These are phyloP conservation scores for Heliconius cydno DNA, from an alignment of 2,888 invertebrate genomes.

Conservation along the genomic window DNA sequence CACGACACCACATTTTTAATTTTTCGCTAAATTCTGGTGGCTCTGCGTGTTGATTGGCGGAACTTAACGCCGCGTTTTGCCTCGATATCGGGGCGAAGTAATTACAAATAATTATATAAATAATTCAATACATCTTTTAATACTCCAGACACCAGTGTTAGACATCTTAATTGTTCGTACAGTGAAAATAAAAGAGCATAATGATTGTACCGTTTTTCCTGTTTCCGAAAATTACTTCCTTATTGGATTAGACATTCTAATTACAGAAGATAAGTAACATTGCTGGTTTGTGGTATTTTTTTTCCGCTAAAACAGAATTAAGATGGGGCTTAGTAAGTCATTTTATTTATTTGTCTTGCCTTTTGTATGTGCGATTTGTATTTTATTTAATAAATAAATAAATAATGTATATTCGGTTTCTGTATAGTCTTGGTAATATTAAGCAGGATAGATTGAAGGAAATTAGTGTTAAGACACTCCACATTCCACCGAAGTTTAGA, in stretches of 20 bases:
- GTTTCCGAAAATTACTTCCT: conserved; percentile 27
- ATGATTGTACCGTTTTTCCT: conserved; percentile 20
- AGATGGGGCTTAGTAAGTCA: not conserved
- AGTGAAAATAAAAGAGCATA: conserved; percentile 23
- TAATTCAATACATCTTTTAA: not conserved
- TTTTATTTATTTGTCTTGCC: conserved; percentile 7
- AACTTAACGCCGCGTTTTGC: too few species aligned
- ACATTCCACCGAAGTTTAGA: too few species aligned
- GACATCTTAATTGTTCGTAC: conserved; percentile 8
- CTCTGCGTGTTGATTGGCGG: too few species aligned
- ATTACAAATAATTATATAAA: too few species aligned
- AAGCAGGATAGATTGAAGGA: too few species aligned
- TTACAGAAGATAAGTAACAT: conserved; percentile 24
- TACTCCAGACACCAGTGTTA: not conserved
- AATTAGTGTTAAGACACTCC: too few species aligned
- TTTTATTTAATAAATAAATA: not conserved
- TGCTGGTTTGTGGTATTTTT: conserved; percentile 3
- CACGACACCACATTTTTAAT: too few species aligned
- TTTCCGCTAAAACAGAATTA: not conserved
- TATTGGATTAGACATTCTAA: conserved; percentile 32
- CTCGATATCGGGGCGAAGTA: too few species aligned
- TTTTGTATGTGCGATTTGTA: not conserved
- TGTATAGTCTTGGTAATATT: too few species aligned
- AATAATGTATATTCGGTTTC: not conserved
- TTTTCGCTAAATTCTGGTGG: too few species aligned